A percentile compares a stretch with the other conserved stretches of the same genome.
Conservation (phyloP, 2,888 invertebrate species). For the Caenorhabditis virilis region DNA sequence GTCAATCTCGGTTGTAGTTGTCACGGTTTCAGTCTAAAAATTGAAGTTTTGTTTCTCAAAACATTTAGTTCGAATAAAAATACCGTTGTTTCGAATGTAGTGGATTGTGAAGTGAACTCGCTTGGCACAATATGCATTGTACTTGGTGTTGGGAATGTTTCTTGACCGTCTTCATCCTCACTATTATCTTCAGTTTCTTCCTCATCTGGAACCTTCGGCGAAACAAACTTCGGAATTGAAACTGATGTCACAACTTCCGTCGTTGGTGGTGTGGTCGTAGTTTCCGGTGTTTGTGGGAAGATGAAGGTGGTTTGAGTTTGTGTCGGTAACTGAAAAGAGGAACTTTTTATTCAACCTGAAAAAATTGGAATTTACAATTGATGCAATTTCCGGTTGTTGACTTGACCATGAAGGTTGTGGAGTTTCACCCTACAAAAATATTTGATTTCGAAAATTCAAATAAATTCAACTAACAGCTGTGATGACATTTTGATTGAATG, state of each 20-base stretch:
- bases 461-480: constrained; percentile 30
- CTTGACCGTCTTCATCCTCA: constrained; percentile 23
- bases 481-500: constrained; percentile 28
- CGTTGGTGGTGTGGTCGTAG: constrained; percentile 8
- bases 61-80: too few relatives aligned
- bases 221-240: constrained; percentile 16
- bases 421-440: too few relatives aligned
- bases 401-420: constrained; percentile 7
- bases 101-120: too few relatives aligned
- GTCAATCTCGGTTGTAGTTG: constrained; percentile 18
- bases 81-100: too few relatives aligned
- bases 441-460: too few relatives aligned
- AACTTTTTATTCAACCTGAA: background rate
- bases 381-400: constrained; percentile 6
- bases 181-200: constrained; percentile 18
- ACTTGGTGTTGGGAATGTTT: constrained; percentile 37
- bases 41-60: too few relatives aligned
- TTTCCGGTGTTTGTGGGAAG: constrained; percentile 45
- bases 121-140: constrained; percentile 11
- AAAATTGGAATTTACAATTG: background rate
- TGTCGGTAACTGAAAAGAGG: background rate
- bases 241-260: background rate
- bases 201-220: constrained; percentile 22
- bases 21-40: too few relatives aligned
- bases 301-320: constrained; percentile 40